Base-by-base conservation (phyloP, 2,797 vertebrate genomes). In the Amphiprion clarkii region DNA sequence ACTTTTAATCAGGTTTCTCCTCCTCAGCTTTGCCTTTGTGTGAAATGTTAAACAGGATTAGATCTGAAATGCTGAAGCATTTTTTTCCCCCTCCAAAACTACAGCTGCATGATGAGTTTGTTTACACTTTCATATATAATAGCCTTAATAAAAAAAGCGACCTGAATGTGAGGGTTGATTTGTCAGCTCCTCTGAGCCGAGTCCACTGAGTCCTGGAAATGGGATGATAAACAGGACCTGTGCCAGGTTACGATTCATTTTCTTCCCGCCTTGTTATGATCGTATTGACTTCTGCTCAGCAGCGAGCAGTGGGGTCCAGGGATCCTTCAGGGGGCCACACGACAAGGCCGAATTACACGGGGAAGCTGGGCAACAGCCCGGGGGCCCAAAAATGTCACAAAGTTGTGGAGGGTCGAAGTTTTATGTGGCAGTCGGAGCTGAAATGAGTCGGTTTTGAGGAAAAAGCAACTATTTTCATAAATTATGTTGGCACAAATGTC, bases 241-340 rank as follows among this genome's bases (percentile, higher is more conserved):
- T 79, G 83, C 67, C 67, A 59, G 78, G 75, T 76, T 61, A 40
- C 48, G 64, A 85, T 87, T 71, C 58, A 81, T 87, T 71, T 73
- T 53, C 63, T 52, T 33, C 39, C 27, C 60, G 57, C 76, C 73
- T 85, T 82, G 73, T 87, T 82, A 87, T 87, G 75, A 81, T 51
- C 19, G 2, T 75, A 81, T 85, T 63, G 85, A 87, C 78, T 69
- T 79, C 55, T 49, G 73, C 70, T 77, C 82, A 42, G 80, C 54
- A 57, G 58, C 74, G 71, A 80, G 52, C 25, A 51, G 79, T 76
- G 51, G 67, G 63, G 40, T 61, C 53, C 17, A 36, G 64, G 52
- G 67, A 69, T 48, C 46, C 55, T 64, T 54, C 52, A 54, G 55
- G 44, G 58, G 31, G 12, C 21, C 36, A 59, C n/a, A 23, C 33